Evolutionary conservation across 1,140 invertebrate species (phyloP).

Genomic region (Homarus americanus): DNA sequence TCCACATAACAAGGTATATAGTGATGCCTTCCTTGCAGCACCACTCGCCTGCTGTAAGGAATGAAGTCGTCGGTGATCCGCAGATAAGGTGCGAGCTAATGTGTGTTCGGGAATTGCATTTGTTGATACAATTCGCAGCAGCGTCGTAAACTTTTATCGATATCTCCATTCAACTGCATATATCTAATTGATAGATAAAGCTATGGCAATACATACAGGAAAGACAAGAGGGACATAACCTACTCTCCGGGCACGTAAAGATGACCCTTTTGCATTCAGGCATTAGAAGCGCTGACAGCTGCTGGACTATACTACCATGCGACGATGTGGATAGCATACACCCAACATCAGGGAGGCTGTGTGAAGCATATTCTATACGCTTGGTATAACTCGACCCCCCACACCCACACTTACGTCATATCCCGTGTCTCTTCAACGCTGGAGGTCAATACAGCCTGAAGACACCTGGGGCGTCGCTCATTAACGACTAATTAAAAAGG

Average conservation of each 20-base stretch:
- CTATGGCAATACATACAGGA: slow-evolving; percentile 27
- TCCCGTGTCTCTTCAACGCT: too few species aligned
- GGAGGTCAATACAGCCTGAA: too few species aligned
- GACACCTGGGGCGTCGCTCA: too few species aligned
- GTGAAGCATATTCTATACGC: neutral
- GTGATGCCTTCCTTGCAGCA: neutral
- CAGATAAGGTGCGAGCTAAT: slow-evolving; percentile 40
- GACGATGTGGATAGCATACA: neutral
- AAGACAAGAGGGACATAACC: slow-evolving; percentile 3
- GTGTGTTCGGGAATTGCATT: slow-evolving; percentile 48
- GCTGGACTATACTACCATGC: neutral
- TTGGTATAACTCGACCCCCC: neutral
- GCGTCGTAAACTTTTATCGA: slow-evolving; percentile 40
- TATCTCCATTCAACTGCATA: slow-evolving; percentile 42
- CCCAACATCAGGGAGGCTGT: neutral
- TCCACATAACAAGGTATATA: slow-evolving; percentile 28
- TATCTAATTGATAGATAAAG: slow-evolving; percentile 39
- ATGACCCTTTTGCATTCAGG: neutral
- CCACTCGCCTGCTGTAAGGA: neutral
- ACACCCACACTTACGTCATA: too few species aligned
- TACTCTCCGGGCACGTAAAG: neutral
- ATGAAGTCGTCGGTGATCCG: slow-evolving; percentile 48
- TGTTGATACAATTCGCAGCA: slow-evolving; percentile 47
- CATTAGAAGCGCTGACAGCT: neutral
- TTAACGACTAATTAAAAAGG: too few species aligned